A percentile compares a stretch with the other conserved stretches of the same genome.
These are phyloP conservation scores for Chaetura pelagica DNA, from an alignment of 2,113 vertebrate genomes.

Conservation along the genomic window DNA sequence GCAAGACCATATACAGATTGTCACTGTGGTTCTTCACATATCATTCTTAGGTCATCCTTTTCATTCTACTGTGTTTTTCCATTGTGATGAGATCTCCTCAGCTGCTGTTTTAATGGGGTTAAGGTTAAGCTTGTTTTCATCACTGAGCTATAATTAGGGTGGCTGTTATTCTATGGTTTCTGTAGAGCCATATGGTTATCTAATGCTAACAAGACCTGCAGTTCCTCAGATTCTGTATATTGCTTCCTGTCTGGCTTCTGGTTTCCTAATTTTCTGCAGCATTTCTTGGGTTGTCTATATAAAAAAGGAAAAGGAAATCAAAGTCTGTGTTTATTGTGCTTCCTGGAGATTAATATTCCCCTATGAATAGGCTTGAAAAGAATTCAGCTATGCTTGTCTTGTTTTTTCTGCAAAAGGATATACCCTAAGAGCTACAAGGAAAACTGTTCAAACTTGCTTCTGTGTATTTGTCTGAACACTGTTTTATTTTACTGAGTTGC, in stretches of 20 bases:
- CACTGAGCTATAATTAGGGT: constrained; percentile 53
- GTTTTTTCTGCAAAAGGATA: constrained; percentile 34
- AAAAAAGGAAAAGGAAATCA: constrained; percentile 60
- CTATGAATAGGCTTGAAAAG: constrained; percentile 28
- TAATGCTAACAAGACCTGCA: constrained; percentile 53
- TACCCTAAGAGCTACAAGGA: neutral
- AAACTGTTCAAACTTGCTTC: constrained; percentile 31
- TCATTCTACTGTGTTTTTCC: neutral
- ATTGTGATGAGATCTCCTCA: neutral
- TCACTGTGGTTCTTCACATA: neutral
- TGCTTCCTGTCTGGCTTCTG: constrained; percentile 59
- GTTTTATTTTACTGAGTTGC: constrained; percentile 5
- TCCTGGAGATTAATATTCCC: constrained; percentile 60
- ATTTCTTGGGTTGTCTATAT: constrained; percentile 29
- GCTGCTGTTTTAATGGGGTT: constrained; percentile 30
- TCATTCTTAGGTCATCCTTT: neutral
- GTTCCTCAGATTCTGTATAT: constrained; percentile 40
- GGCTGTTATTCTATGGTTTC: constrained; percentile 35
- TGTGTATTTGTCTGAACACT: constrained; percentile 22
- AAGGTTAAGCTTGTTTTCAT: constrained; percentile 52
- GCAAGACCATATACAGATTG: neutral
- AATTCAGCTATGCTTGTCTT: constrained; percentile 30
- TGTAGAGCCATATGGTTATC: constrained; percentile 50
- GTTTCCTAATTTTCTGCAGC: constrained; percentile 59
- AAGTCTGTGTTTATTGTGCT: constrained; percentile 60